A percentile compares a stretch with the other conserved stretches of the same genome.
These are phyloP conservation scores for Chaetophractus vellerosus DNA, from an alignment of 2,797 vertebrate species.

Conservation along the genomic window DNA sequence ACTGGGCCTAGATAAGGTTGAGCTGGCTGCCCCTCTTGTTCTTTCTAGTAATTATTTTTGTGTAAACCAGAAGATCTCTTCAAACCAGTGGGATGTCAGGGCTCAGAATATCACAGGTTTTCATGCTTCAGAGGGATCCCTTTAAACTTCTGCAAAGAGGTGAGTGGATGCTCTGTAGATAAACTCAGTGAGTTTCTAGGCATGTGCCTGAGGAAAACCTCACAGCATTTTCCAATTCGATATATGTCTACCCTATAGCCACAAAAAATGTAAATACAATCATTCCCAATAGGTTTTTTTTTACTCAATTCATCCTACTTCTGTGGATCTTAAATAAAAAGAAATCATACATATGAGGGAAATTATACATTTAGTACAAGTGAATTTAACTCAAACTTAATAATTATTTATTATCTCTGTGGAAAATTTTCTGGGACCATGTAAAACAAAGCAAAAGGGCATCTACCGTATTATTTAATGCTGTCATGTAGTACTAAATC, in stretches of 20 bases:
- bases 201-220: background rate
- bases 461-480: background rate
- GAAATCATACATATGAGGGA: background rate
- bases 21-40: background rate
- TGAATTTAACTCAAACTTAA: background rate
- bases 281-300: background rate
- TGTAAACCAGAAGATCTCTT: background rate
- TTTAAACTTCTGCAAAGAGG: background rate
- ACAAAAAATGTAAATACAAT: background rate
- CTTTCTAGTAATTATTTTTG: background rate
- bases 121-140: background rate
- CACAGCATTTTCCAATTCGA: background rate
- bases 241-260: background rate
- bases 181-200: background rate
- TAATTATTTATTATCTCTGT: background rate
- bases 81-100: background rate
- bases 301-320: background rate
- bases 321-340: background rate
- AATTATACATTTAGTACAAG: background rate
- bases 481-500: background rate
- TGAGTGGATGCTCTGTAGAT: background rate
- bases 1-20: background rate
- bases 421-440: no score
- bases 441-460: no score
- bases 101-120: background rate